phyloP scores from a whole-genome alignment of 2,888 invertebrate genomes.

The Matsumyia berberina region DNA sequence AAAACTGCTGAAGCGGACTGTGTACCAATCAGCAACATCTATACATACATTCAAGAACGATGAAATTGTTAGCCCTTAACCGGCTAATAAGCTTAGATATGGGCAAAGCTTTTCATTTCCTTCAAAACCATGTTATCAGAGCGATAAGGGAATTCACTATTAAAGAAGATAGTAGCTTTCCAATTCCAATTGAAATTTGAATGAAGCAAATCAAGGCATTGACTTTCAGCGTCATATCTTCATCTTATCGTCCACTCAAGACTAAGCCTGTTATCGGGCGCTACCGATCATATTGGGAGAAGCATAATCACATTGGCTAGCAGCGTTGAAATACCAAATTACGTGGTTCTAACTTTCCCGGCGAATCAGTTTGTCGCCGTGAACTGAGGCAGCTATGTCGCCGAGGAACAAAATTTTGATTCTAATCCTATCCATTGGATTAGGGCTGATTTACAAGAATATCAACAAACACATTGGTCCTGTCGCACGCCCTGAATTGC shows the following conservation, averaged over 20 bases:
- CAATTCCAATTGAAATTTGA: constrained; percentile 26
- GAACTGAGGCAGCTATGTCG: constrained; percentile 30
- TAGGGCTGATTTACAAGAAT: constrained; percentile 79
- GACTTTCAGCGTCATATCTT: constrained; percentile 12
- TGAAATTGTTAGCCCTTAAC: too few species aligned
- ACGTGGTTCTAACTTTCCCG: constrained; percentile 18
- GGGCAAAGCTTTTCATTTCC: too few species aligned
- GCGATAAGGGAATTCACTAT: neutral
- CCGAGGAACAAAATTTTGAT: constrained; percentile 23
- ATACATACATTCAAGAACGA: too few species aligned
- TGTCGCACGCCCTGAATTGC: constrained; percentile 78
- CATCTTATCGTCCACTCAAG: constrained; percentile 44
- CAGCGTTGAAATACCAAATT: neutral
- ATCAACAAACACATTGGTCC: constrained; percentile 77
- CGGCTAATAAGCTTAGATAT: too few species aligned
- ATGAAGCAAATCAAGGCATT: neutral
- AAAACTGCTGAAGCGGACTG: too few species aligned
- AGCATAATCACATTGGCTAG: constrained; percentile 19
- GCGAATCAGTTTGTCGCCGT: constrained; percentile 3
- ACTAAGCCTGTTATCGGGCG: constrained; percentile 29
- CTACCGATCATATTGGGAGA: constrained; percentile 29
- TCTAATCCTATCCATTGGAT: constrained; percentile 78
- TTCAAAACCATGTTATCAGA: neutral
- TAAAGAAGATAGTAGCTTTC: too few species aligned
- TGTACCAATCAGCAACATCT: too few species aligned